Conservation (phyloP, 2,888 invertebrate species). For the Formica aserva region DNA sequence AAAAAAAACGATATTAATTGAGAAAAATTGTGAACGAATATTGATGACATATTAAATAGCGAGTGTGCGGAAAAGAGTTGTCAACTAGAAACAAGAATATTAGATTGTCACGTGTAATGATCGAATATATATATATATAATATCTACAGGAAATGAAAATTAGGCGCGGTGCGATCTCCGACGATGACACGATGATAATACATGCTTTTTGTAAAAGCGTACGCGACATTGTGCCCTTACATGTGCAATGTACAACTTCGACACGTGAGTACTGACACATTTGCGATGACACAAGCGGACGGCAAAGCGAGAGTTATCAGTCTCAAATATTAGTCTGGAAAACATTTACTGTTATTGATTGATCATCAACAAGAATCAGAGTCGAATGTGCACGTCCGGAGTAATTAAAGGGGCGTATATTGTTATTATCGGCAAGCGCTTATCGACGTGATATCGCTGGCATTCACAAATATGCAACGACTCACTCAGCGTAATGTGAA, state of each 20-base stretch:
- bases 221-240: neutral
- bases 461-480: neutral
- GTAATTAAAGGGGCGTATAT: conserved; percentile 11
- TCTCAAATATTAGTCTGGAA: neutral
- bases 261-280: conserved; percentile 25
- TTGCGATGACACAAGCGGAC: conserved; percentile 5
- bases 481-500: neutral
- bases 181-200: neutral
- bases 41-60: neutral
- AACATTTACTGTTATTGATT: neutral
- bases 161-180: neutral
- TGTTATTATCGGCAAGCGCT: conserved; percentile 4
- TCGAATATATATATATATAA: neutral
- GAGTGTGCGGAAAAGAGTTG: neutral
- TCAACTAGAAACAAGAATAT: neutral
- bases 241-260: neutral
- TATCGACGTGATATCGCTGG: conserved; percentile 1
- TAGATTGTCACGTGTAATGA: neutral
- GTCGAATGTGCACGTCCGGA: neutral
- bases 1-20: neutral
- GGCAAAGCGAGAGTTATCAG: neutral
- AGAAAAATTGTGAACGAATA: neutral
- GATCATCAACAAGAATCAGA: neutral
- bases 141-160: neutral
- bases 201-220: neutral